Base-by-base conservation (phyloP, 2,797 vertebrate genomes). In the Menidia menidia region DNA sequence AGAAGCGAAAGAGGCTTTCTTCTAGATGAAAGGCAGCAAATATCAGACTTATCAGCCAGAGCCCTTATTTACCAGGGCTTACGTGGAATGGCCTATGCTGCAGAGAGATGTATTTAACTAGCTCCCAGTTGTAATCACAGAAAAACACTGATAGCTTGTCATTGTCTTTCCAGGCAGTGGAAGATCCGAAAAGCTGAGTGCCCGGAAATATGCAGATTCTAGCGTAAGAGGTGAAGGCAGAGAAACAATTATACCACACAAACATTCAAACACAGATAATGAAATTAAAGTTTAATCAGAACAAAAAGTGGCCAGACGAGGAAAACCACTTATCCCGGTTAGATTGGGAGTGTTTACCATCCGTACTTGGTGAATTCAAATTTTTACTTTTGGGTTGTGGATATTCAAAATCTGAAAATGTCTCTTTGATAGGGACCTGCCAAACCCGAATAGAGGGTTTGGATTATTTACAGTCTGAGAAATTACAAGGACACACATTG, bases 401-500 rank as follows among this genome's bases (percentile, higher is more conserved):
- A 78, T 6, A 32, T 53, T 53, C 7, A 3, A 53, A 15, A 13
- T 32, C 12, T 53, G 30, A 32, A 53, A 31, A 53, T 31, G 31
- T 53, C 25, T 30, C 31, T 53, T 53, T 32, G 4, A 53, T 14
- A 15, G 14, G 13, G 51, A 80, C 70, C 48, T 69, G 52, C 54
- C 68, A 73, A 81, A 52, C 53, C 54, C 68, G 75, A 81, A 52
- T 56, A 65, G 60, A 25, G 63, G 72, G 47, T 52, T 39, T 4
- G 35, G 35, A 39, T 39, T 39, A 39, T 7, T 81, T 64, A 79
- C 68, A 56, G 62, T 60, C 59, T 48, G 52, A 71, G 68, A 75
- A 44, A 81, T 62, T 9, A 83, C 73, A 78, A 71, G 63, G 44
- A 77, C 76, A 76, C 81, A 48, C 59, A 59, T 60, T 70, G 81